phyloP scores from a whole-genome alignment of 2,888 invertebrate genomes.

The Ommatoiulus sabulosus region DNA sequence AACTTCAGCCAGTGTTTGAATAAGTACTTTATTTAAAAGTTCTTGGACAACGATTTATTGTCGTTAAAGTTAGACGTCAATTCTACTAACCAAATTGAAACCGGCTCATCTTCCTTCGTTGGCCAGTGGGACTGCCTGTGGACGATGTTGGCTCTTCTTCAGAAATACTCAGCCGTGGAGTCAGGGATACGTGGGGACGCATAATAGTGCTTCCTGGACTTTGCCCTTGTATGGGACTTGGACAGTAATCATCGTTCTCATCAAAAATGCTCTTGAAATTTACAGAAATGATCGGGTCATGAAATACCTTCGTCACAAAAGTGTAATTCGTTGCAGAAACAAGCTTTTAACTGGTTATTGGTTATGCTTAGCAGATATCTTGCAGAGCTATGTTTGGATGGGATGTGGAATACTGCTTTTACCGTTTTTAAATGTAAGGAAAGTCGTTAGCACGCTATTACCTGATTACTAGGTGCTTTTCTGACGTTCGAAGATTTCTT shows the following conservation, averaged over 20 bases:
- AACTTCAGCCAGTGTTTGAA: slow-evolving; percentile 58
- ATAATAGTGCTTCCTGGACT: slow-evolving; percentile 60
- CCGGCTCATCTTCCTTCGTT: slow-evolving; percentile 61
- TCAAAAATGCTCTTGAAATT: slow-evolving; percentile 62
- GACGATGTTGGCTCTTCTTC: slow-evolving; percentile 63
- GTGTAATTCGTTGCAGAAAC: too few relatives aligned
- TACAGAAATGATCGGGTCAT: neutral
- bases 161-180: slow-evolving; percentile 63
- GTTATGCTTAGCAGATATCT: too few relatives aligned
- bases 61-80: neutral
- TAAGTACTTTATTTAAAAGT: too few relatives aligned
- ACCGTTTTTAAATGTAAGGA: neutral
- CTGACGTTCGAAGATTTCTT: slow-evolving; percentile 70
- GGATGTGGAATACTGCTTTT: neutral
- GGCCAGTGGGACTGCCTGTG: slow-evolving; percentile 61
- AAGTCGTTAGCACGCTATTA: neutral
- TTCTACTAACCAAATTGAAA: slow-evolving; percentile 61
- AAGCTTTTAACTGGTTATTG: too few relatives aligned
- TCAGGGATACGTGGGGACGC: slow-evolving; percentile 61
- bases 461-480: slow-evolving; percentile 63
- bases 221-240: slow-evolving; percentile 62
- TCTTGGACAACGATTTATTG: neutral
- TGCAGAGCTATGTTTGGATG: too few relatives aligned
- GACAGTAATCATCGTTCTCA: slow-evolving; percentile 62
- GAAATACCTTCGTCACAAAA: too few relatives aligned